Evolutionary conservation across 2,797 vertebrate genomes (phyloP).

Genomic region (Garrulus glandarius): DNA sequence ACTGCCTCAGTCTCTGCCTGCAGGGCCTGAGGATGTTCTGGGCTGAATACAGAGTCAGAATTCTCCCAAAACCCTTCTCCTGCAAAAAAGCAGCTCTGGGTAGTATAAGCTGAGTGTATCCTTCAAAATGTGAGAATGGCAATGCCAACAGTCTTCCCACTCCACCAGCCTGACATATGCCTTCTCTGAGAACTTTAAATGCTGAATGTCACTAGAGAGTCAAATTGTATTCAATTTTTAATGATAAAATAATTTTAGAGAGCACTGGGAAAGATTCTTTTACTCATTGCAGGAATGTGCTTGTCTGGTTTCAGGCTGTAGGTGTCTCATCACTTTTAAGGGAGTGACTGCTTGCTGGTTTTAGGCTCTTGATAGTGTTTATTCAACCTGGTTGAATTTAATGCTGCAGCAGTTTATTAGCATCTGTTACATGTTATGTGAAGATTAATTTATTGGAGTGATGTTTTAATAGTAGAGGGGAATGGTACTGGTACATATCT

Average conservation of each 20-base stretch:
- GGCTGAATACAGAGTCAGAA: accelerated
- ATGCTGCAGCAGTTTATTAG: neutral
- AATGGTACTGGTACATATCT: neutral
- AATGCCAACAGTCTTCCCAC: neutral
- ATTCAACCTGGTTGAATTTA: neutral
- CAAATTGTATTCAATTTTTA: neutral
- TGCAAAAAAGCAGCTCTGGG: neutral
- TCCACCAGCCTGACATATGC: neutral
- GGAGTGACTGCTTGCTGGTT: neutral
- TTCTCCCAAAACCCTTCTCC: neutral
- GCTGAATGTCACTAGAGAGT: neutral
- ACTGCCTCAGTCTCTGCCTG: accelerated
- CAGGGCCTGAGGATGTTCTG: neutral
- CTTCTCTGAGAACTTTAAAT: neutral
- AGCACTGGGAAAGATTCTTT: neutral
- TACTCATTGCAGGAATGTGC: neutral
- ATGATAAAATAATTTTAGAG: neutral
- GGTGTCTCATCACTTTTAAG: neutral
- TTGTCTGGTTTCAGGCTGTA: neutral
- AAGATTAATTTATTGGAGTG: neutral
- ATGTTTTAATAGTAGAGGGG: neutral
- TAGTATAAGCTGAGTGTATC: neutral
- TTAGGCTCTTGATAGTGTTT: neutral
- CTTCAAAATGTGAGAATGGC: neutral
- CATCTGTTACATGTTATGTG: neutral